These are phyloP conservation scores for Platycnemis pennipes DNA, from an alignment of 2,888 invertebrate genomes.

Conservation along the genomic window DNA sequence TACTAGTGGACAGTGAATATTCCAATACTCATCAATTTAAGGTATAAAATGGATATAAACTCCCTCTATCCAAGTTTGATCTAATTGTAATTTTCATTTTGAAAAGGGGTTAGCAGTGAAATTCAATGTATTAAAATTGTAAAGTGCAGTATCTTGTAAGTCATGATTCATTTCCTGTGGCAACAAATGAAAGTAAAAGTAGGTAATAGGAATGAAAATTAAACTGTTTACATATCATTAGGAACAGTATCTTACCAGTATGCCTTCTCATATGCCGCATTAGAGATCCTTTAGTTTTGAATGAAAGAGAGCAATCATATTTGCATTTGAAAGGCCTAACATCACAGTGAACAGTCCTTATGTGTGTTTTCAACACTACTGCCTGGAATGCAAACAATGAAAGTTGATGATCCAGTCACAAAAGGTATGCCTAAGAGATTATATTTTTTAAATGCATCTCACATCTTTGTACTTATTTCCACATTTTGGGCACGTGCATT, in stretches of 20 bases:
- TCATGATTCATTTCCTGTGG: too few species aligned
- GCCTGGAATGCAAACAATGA: constrained; percentile 7
- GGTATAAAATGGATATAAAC: too few species aligned
- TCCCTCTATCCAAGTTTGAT: too few species aligned
- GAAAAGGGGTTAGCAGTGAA: too few species aligned
- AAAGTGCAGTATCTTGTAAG: too few species aligned
- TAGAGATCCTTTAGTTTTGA: constrained; percentile 67
- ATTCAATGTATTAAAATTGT: too few species aligned
- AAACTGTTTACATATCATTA: too few species aligned
- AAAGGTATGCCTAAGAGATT: not conserved
- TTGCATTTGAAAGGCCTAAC: constrained; percentile 60
- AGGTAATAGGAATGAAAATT: too few species aligned
- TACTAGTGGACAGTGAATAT: too few species aligned
- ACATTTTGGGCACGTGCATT: constrained; percentile 47
- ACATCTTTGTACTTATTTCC: constrained; percentile 69
- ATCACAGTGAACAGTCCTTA: constrained; percentile 65
- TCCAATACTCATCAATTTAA: too few species aligned
- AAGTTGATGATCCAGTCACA: not conserved
- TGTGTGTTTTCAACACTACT: constrained; percentile 59
- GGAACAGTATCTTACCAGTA: constrained; percentile 43
- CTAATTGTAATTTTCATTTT: too few species aligned
- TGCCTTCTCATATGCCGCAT: constrained; percentile 62
- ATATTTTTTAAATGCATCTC: not conserved
- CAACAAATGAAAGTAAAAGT: too few species aligned
- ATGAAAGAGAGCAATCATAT: constrained; percentile 63